Evolutionary conservation across 1,140 invertebrate genomes (phyloP).

Genomic region (Drosophila willistoni): DNA sequence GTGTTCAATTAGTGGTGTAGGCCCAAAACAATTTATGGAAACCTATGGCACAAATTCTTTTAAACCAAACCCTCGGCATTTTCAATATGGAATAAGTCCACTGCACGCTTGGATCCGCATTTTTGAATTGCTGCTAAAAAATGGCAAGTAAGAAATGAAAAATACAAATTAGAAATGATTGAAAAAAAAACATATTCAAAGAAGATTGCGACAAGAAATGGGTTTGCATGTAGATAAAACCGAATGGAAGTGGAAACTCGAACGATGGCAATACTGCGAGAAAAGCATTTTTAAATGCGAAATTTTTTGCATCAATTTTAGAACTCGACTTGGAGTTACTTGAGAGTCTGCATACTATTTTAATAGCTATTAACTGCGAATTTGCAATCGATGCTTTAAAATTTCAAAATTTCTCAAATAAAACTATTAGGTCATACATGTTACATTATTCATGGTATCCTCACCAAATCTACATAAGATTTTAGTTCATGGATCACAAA

Average conservation of each 20-base stretch:
- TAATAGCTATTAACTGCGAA: slow-evolving; percentile 1
- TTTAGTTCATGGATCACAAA: too few species aligned
- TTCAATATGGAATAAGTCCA: slow-evolving; percentile 7
- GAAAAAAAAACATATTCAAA: too few species aligned
- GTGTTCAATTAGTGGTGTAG: neutral
- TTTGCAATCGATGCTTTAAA: neutral
- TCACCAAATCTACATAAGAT: too few species aligned
- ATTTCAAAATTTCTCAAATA: neutral
- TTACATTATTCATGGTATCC: too few species aligned
- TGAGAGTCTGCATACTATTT: too few species aligned
- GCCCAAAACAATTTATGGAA: neutral
- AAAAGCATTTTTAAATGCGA: too few species aligned
- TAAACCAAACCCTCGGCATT: neutral
- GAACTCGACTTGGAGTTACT: slow-evolving; percentile 4
- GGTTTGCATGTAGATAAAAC: too few species aligned
- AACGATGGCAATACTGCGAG: too few species aligned
- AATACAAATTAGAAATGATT: neutral
- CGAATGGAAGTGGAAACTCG: neutral
- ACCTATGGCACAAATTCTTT: too few species aligned
- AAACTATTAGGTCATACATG: too few species aligned
- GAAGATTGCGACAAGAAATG: neutral
- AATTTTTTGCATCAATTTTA: too few species aligned
- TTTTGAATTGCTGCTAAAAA: slow-evolving; percentile 14
- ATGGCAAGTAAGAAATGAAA: too few species aligned
- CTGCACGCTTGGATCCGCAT: slow-evolving; percentile 8